A percentile compares a stretch with the other conserved stretches of the same genome.
Conservation (phyloP, 2,797 vertebrate species). For the Hephaestus fuliginosus region DNA sequence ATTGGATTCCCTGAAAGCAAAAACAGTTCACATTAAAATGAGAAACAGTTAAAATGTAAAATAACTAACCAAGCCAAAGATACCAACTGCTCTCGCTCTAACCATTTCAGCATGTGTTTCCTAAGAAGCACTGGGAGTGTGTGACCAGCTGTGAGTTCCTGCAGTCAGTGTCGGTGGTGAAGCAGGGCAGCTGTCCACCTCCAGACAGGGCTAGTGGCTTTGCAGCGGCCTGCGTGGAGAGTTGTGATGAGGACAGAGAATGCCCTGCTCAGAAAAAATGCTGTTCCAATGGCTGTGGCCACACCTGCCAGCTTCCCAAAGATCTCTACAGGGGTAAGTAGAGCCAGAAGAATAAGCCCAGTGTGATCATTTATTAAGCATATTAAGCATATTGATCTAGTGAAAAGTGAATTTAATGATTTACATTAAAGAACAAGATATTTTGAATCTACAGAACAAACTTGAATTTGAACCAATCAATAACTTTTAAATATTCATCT, state of each 20-base stretch:
- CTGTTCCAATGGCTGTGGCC: slow-evolving; percentile 94
- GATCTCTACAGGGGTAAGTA: slow-evolving; percentile 90
- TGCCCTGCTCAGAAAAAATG: slow-evolving; percentile 93
- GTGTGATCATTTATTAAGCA: background rate
- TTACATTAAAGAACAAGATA: no score
- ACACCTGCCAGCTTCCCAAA: slow-evolving; percentile 93
- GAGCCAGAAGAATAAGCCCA: background rate
- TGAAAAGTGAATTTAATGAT: no score
- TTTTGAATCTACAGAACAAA: no score
- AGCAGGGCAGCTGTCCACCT: slow-evolving; percentile 92
- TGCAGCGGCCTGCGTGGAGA: slow-evolving; percentile 94
- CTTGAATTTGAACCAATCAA: background rate
- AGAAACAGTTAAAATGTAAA: background rate
- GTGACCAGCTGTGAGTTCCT: slow-evolving; percentile 96
- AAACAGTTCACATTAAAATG: background rate
- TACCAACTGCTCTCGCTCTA: fast-evolving
- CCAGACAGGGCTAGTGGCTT: slow-evolving; percentile 92
- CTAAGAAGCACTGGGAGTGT: slow-evolving; percentile 93
- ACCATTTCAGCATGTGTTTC: slow-evolving; percentile 86
- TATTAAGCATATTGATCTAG: background rate
- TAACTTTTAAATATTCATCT: background rate
- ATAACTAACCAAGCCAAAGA: background rate
- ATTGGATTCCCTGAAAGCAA: background rate
- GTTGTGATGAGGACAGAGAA: slow-evolving; percentile 90
- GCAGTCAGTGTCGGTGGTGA: slow-evolving; percentile 86